Conservation (phyloP, 2,888 invertebrate species). For the Thera britannica region DNA sequence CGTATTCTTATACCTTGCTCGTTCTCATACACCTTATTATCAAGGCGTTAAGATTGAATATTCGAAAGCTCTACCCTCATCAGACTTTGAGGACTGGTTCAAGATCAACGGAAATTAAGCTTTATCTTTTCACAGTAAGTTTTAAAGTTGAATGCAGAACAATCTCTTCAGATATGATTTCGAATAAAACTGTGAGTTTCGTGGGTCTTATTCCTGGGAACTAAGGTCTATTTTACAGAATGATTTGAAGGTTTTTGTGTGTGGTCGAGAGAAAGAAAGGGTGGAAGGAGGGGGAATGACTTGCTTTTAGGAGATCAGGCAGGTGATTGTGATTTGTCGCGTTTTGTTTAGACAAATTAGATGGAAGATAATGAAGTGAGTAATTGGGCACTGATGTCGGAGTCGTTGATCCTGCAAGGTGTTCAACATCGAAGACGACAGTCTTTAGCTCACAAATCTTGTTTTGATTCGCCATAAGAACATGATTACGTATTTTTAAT, state of each 20-base stretch:
- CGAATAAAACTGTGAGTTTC: background rate
- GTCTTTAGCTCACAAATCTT: background rate
- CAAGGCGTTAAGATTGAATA: slow-evolving; percentile 2
- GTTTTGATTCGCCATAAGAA: too few species aligned
- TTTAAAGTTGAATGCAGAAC: slow-evolving; percentile 13
- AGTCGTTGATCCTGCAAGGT: background rate
- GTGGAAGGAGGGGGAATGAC: slow-evolving; percentile 34
- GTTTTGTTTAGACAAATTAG: slow-evolving; percentile 42
- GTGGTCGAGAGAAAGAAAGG: slow-evolving; percentile 15
- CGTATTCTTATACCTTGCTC: background rate
- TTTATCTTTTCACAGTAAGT: slow-evolving; percentile 10
- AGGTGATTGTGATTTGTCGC: slow-evolving; percentile 34
- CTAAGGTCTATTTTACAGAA: slow-evolving; percentile 8
- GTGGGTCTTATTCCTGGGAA: background rate
- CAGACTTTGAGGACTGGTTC: background rate
- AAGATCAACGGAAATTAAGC: slow-evolving; percentile 7
- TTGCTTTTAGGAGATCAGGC: slow-evolving; percentile 32
- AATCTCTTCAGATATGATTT: background rate
- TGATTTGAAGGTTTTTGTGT: slow-evolving; percentile 8
- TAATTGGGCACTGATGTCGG: slow-evolving; percentile 16
- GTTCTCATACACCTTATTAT: slow-evolving; percentile 4
- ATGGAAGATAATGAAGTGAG: slow-evolving; percentile 24
- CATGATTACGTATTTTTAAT: too few species aligned
- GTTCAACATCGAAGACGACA: background rate
- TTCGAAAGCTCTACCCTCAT: background rate